These are phyloP conservation scores for Leptopilina syphax DNA, from an alignment of 2,888 invertebrate species.

Conservation along the genomic window DNA sequence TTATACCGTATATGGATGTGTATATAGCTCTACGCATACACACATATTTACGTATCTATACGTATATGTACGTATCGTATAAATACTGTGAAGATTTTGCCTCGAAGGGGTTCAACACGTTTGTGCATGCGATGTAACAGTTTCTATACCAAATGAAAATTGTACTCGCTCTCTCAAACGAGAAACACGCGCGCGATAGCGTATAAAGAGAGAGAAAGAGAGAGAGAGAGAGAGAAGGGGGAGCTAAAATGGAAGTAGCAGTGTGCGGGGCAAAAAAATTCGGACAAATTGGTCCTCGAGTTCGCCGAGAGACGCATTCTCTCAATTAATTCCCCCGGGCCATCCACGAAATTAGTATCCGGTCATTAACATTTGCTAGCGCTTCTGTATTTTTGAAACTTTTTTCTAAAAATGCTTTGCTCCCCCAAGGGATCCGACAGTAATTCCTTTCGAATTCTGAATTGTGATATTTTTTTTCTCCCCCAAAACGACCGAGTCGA, in stretches of 20 bases:
- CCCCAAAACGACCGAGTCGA: too few species aligned
- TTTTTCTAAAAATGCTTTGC: slow-evolving; percentile 3
- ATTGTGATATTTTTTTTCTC: too few species aligned
- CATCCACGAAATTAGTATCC: slow-evolving; percentile 38
- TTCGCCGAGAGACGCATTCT: slow-evolving; percentile 31
- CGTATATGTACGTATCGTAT: background rate
- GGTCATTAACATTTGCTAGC: slow-evolving; percentile 39
- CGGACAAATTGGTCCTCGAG: slow-evolving; percentile 62
- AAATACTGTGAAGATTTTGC: background rate
- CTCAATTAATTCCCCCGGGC: slow-evolving; percentile 37
- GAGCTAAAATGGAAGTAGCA: slow-evolving; percentile 46
- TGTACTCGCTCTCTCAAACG: slow-evolving; percentile 47
- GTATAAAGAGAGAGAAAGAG: slow-evolving; percentile 25
- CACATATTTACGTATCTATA: too few species aligned
- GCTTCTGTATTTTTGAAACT: slow-evolving; percentile 11
- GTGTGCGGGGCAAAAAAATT: slow-evolving; percentile 53
- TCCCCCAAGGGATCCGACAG: background rate
- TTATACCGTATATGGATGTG: too few species aligned
- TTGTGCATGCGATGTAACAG: slow-evolving; percentile 49
- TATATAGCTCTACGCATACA: too few species aligned
- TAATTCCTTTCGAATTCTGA: background rate
- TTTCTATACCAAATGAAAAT: slow-evolving; percentile 40
- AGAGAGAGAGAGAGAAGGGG: too few species aligned
- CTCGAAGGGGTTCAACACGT: slow-evolving; percentile 39
- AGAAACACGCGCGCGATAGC: slow-evolving; percentile 51